Percentiles rank a stretch among this genome's conserved stretches.
phyloP scores from a whole-genome alignment of 2,888 invertebrate species.

The Watsonalla cultraria region DNA sequence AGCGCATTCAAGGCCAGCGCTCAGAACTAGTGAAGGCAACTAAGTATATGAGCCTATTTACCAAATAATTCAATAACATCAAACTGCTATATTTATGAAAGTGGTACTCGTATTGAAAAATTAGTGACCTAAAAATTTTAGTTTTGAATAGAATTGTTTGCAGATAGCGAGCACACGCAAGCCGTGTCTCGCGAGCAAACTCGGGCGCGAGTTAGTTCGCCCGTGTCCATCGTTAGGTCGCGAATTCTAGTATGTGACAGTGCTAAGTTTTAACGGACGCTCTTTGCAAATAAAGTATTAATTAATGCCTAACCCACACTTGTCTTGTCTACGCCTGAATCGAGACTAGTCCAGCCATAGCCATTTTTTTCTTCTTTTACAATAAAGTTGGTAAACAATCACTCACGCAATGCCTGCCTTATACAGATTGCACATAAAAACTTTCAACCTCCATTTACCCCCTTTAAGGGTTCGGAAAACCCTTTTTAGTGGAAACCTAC shows the following conservation, averaged over 20 bases:
- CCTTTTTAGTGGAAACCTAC: no score
- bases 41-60: background rate
- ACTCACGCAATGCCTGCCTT: no score
- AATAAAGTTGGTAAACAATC: no score
- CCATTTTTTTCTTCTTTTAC: no score
- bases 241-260: background rate
- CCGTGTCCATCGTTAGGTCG: background rate
- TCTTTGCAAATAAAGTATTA: constrained; percentile 4
- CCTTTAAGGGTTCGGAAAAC: no score
- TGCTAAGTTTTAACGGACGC: background rate
- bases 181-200: constrained; percentile 50
- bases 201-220: constrained; percentile 39
- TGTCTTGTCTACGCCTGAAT: no score
- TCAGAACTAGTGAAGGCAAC: no score
- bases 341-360: no score
- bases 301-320: no score
- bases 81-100: background rate
- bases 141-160: constrained; percentile 13
- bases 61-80: background rate
- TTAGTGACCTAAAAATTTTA: constrained; percentile 4
- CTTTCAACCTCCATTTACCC: no score
- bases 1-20: no score
- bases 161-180: constrained; percentile 31
- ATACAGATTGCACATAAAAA: no score
- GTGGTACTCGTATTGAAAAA: constrained; percentile 1